Evolutionary conservation across 2,113 vertebrate genomes (phyloP).

Genomic region (Columbina picui): DNA sequence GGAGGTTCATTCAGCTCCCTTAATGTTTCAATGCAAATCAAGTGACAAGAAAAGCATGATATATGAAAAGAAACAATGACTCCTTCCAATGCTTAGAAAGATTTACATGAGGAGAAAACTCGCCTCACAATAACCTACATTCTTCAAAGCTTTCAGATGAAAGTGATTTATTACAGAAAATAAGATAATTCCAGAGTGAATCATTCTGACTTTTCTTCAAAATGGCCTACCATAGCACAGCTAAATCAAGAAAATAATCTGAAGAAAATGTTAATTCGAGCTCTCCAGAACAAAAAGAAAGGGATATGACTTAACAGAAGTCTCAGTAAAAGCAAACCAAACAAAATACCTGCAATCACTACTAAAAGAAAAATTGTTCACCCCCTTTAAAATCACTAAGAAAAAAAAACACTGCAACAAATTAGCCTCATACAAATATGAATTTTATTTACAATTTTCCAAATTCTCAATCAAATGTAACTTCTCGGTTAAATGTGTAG

Average conservation of each 20-base stretch:
- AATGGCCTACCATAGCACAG: neutral
- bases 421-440: conserved; percentile 67
- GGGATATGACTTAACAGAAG: accelerated
- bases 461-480: conserved; percentile 57
- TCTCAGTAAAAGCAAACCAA: neutral
- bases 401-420: conserved; percentile 17
- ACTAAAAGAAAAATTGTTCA: neutral
- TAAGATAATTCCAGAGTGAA: neutral
- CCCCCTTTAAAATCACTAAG: neutral
- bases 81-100: neutral
- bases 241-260: neutral
- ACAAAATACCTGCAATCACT: neutral
- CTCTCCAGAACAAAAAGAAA: neutral
- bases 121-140: neutral
- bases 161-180: conserved; percentile 11
- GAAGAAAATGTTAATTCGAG: neutral
- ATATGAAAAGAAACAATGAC: neutral
- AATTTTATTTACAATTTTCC: conserved; percentile 68
- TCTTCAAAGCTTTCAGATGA: neutral
- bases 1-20: neutral
- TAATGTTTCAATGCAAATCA: neutral
- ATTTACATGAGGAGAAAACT: neutral
- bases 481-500: conserved; percentile 48
- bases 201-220: neutral
- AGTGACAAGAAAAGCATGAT: neutral